phyloP scores from a whole-genome alignment of 1,140 invertebrate species.

The Pseudomyrmex sp. region DNA sequence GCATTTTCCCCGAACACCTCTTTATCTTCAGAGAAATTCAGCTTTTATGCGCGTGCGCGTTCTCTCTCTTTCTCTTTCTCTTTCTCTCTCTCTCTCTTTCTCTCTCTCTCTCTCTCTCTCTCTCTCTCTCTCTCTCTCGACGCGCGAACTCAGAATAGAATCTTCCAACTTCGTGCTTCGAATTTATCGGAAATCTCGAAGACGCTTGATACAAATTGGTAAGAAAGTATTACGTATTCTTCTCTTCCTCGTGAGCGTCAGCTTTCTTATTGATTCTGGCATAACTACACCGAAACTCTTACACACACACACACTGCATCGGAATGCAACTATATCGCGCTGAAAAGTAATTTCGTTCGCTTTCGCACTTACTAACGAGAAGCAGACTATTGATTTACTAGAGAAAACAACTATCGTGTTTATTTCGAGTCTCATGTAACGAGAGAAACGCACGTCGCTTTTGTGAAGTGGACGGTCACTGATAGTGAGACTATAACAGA shows the following conservation, averaged over 20 bases:
- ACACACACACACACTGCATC: neutral
- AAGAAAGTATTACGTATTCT: constrained; percentile 28
- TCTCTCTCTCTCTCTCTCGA: no score
- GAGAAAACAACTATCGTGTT: constrained; percentile 12
- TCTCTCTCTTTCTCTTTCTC: no score
- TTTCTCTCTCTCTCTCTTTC: no score
- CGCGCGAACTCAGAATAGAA: constrained; percentile 9
- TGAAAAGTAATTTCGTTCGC: constrained; percentile 14
- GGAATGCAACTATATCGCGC: neutral
- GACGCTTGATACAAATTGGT: constrained; percentile 53
- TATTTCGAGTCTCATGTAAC: constrained; percentile 35
- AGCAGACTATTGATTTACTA: neutral
- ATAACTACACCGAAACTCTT: constrained; percentile 12
- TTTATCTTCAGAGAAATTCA: constrained; percentile 35
- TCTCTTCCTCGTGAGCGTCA: constrained; percentile 23
- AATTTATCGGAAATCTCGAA: constrained; percentile 49
- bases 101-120: no score
- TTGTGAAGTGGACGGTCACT: neutral
- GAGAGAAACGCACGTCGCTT: constrained; percentile 12
- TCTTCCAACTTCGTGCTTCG: constrained; percentile 42
- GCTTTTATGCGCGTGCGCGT: constrained; percentile 21
- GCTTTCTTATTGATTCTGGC: constrained; percentile 38
- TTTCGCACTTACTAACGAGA: constrained; percentile 27
- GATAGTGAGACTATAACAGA: constrained; percentile 38
- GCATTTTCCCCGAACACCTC: constrained; percentile 24